Percentiles rank a stretch among this genome's conserved stretches.
These are phyloP conservation scores for Erpobdella octoculata DNA, from an alignment of 2,888 invertebrate genomes.

Conservation along the genomic window DNA sequence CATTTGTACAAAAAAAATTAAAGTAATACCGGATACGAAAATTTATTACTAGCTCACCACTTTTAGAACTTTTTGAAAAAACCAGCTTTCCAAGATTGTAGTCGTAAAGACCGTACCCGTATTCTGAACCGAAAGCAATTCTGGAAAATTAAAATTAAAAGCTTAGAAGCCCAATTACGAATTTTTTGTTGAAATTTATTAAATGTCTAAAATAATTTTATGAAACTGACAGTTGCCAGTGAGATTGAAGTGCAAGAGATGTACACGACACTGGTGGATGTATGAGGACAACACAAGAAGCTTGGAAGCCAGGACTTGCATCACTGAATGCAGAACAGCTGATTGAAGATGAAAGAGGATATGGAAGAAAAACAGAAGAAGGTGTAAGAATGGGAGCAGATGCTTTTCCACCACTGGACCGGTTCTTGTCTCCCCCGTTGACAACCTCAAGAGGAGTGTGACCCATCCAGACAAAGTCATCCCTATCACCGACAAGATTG, in stretches of 20 bases:
- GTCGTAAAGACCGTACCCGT: slow-evolving; percentile 19
- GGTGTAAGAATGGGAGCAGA: background rate
- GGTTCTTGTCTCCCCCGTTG: background rate
- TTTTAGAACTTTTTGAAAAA: slow-evolving; percentile 17
- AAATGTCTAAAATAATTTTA: no score
- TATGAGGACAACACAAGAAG: slow-evolving; percentile 73
- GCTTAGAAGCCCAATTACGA: no score
- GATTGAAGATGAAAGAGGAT: background rate
- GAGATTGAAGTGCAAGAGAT: slow-evolving; percentile 76
- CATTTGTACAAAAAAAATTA: no score
- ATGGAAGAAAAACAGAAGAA: background rate
- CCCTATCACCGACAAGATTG: slow-evolving; percentile 24
- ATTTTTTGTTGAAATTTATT: no score
- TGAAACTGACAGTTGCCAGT: slow-evolving; percentile 74
- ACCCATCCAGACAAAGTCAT: slow-evolving; percentile 30
- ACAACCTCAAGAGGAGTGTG: slow-evolving; percentile 20
- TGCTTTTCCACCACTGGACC: background rate
- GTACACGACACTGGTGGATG: slow-evolving; percentile 89
- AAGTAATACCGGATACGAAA: no score
- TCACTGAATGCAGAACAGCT: background rate
- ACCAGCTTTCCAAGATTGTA: slow-evolving; percentile 16
- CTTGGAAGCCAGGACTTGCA: slow-evolving; percentile 60
- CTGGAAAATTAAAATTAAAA: background rate
- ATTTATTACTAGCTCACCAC: no score
- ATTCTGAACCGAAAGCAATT: slow-evolving; percentile 22